These are phyloP conservation scores for Phalacrocorax brasilianus DNA, from an alignment of 2,113 vertebrate species.

Conservation along the genomic window DNA sequence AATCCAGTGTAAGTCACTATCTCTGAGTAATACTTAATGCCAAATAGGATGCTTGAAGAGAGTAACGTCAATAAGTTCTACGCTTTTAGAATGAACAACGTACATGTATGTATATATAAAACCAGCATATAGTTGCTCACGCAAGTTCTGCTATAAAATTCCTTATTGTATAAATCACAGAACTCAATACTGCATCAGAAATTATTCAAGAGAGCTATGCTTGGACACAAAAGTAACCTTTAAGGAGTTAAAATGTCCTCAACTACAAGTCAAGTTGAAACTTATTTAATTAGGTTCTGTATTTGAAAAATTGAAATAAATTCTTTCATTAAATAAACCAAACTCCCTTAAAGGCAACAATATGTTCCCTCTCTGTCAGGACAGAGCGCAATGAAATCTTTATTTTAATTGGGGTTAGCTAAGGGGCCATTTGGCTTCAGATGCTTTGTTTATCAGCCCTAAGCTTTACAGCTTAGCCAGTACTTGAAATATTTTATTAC, in stretches of 20 bases:
- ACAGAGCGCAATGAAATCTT: conserved; percentile 80
- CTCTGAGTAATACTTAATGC: not conserved
- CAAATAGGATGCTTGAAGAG: not conserved
- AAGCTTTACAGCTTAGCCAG: conserved; percentile 76
- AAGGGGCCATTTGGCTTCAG: conserved; percentile 79
- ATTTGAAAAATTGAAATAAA: conserved; percentile 73
- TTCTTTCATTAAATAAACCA: conserved; percentile 81
- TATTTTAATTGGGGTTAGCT: conserved; percentile 85
- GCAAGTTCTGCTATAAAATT: not conserved
- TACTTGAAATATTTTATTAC: conserved; percentile 74
- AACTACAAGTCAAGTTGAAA: conserved; percentile 75
- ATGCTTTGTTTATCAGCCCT: conserved; percentile 80
- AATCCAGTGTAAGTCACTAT: not conserved
- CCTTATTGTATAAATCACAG: not conserved
- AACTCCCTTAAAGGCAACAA: conserved; percentile 86
- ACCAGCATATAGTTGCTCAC: not conserved
- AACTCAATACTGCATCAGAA: not conserved
- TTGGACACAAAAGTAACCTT: conserved; percentile 53
- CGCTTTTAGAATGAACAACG: not conserved
- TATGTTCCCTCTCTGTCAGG: conserved; percentile 82
- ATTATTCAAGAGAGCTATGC: not conserved
- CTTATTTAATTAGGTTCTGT: conserved; percentile 80
- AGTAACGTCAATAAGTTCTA: not conserved
- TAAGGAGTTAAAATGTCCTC: conserved; percentile 73
- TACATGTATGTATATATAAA: not conserved